phyloP scores from a whole-genome alignment of 2,888 invertebrate genomes.

The Cataglyphis altisquamis region DNA sequence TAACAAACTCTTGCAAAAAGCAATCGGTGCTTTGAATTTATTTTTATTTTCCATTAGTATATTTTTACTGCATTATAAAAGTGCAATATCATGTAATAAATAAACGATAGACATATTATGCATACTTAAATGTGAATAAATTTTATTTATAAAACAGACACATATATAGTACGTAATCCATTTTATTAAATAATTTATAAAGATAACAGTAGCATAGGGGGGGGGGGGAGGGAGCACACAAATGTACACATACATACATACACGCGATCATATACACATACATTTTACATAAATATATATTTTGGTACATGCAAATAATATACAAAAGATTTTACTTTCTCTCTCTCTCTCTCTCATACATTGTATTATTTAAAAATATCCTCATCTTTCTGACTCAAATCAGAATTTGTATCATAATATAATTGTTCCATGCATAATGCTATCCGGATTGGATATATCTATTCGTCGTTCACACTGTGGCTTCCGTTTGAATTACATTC shows the following conservation, averaged over 20 bases:
- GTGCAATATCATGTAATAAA: not conserved
- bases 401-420: not conserved
- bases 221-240: too few species aligned
- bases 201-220: not conserved
- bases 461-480: conserved; percentile 30
- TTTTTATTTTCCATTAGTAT: not conserved
- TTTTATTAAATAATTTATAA: conserved; percentile 14
- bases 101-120: not conserved
- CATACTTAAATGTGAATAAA: not conserved
- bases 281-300: not conserved
- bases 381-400: conserved; percentile 6
- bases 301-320: not conserved
- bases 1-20: not conserved
- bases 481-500: conserved; percentile 51
- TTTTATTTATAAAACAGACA: not conserved
- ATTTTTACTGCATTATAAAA: not conserved
- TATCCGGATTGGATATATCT: conserved; percentile 21
- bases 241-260: too few species aligned
- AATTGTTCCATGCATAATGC: not conserved
- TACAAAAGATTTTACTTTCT: not conserved
- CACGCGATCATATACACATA: too few species aligned
- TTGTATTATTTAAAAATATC: not conserved
- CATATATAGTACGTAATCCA: not conserved
- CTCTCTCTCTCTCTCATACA: too few species aligned
- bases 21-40: not conserved